phyloP scores from a whole-genome alignment of 2,797 vertebrate genomes.

The Agapornis canus region DNA sequence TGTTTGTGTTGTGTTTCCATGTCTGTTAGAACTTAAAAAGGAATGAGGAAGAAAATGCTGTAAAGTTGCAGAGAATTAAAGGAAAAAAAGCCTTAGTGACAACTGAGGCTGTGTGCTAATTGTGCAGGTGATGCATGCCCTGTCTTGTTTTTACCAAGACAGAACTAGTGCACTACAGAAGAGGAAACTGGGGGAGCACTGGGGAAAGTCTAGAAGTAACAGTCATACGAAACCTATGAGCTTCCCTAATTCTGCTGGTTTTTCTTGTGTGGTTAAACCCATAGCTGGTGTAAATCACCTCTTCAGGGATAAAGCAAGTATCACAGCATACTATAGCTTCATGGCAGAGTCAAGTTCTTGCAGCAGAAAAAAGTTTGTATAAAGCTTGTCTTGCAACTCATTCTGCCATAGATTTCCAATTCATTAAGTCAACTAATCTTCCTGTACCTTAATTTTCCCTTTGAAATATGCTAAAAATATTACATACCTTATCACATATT shows the following conservation, averaged over 20 bases:
- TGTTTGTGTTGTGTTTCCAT: neutral
- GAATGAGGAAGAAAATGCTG: neutral
- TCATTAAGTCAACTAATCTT: neutral
- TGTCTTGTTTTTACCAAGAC: neutral
- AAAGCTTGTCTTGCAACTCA: neutral
- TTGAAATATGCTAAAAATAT: neutral
- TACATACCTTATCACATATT: neutral
- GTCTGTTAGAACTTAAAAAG: neutral
- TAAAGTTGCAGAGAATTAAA: neutral
- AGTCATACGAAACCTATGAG: neutral
- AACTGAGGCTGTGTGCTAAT: neutral
- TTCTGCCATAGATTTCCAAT: neutral
- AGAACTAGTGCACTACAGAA: neutral
- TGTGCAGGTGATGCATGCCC: neutral
- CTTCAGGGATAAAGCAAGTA: neutral
- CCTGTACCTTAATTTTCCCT: neutral
- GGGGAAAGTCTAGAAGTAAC: neutral
- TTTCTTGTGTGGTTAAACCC: neutral
- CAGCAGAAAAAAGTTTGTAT: neutral
- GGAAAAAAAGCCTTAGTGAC: neutral
- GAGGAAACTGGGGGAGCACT: neutral
- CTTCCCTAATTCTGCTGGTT: neutral
- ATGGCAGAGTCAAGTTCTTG: neutral
- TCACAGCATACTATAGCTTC: neutral
- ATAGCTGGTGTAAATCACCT: neutral